phyloP scores from a whole-genome alignment of 2,888 invertebrate genomes.

The Idaea aversata region DNA sequence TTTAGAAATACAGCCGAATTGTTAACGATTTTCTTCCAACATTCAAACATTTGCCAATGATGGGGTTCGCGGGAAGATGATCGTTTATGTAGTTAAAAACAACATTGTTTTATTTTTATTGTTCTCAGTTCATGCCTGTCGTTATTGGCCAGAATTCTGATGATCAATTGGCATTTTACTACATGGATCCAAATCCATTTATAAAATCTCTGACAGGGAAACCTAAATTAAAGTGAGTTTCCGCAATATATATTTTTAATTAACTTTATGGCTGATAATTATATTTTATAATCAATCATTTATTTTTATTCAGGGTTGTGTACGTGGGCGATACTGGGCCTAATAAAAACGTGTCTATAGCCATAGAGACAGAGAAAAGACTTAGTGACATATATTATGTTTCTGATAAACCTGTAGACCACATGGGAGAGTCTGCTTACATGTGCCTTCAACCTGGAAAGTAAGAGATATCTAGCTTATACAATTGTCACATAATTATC shows the following conservation, averaged over 20 bases:
- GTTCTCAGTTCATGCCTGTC: conserved; percentile 68
- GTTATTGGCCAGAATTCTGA: conserved; percentile 69
- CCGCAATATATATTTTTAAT: neutral
- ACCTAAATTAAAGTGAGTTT: conserved; percentile 81
- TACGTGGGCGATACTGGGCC: conserved; percentile 68
- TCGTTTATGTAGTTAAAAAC: neutral
- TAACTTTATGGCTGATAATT: neutral
- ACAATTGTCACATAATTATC: too few relatives aligned
- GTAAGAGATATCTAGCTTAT: conserved; percentile 48
- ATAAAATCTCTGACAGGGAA: conserved; percentile 81
- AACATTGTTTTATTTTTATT: conserved; percentile 14
- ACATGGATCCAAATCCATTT: conserved; percentile 80
- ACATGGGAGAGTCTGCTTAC: conserved; percentile 80
- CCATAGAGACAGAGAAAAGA: conserved; percentile 64
- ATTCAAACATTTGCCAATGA: too few relatives aligned
- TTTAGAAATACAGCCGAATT: too few relatives aligned
- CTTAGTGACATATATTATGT: conserved; percentile 80
- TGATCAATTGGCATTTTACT: conserved; percentile 71
- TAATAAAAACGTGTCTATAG: conserved; percentile 65
- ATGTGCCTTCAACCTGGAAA: conserved; percentile 81
- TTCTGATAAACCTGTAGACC: conserved; percentile 61
- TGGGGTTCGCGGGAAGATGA: neutral
- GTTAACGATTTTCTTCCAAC: too few relatives aligned
- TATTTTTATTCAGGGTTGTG: conserved; percentile 53
- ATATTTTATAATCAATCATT: conserved; percentile 2